These are phyloP conservation scores for Keiferia lycopersicella DNA, from an alignment of 2,888 invertebrate genomes.

Conservation along the genomic window DNA sequence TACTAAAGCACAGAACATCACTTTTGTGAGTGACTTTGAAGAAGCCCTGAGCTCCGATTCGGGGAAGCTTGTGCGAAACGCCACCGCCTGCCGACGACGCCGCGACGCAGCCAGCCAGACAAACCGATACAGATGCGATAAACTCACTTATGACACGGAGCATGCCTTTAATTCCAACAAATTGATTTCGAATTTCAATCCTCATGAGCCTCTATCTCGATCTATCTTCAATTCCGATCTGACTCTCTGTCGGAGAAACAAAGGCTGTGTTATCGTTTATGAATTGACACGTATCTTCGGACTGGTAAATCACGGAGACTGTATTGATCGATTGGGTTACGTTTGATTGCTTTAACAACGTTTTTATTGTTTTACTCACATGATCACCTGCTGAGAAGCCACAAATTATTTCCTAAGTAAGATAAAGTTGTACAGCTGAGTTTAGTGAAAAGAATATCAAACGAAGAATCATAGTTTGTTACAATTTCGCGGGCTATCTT, in stretches of 20 bases:
- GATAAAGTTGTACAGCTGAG: neutral
- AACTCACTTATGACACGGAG: slow-evolving; percentile 71
- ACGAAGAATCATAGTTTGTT: neutral
- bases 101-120: slow-evolving; percentile 50
- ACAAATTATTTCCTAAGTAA: neutral
- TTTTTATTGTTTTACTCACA: neutral
- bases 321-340: slow-evolving; percentile 53
- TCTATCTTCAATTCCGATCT: slow-evolving; percentile 55
- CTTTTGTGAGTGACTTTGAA: slow-evolving; percentile 49
- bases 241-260: slow-evolving; percentile 42
- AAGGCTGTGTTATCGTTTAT: slow-evolving; percentile 56
- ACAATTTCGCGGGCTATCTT: neutral
- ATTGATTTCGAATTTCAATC: slow-evolving; percentile 62
- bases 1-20: slow-evolving; percentile 42
- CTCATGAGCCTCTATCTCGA: slow-evolving; percentile 5
- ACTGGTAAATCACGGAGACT: slow-evolving; percentile 46
- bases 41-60: slow-evolving; percentile 58
- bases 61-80: slow-evolving; percentile 73
- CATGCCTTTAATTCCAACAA: slow-evolving; percentile 73
- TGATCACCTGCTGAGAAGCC: neutral
- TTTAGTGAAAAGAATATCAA: neutral
- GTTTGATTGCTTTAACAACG: slow-evolving; percentile 11
- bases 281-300: slow-evolving; percentile 60
- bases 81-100: slow-evolving; percentile 70
- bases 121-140: slow-evolving; percentile 70